These are phyloP conservation scores for Drosophila jambulina DNA, from an alignment of 1,140 invertebrate species.

Conservation along the genomic window DNA sequence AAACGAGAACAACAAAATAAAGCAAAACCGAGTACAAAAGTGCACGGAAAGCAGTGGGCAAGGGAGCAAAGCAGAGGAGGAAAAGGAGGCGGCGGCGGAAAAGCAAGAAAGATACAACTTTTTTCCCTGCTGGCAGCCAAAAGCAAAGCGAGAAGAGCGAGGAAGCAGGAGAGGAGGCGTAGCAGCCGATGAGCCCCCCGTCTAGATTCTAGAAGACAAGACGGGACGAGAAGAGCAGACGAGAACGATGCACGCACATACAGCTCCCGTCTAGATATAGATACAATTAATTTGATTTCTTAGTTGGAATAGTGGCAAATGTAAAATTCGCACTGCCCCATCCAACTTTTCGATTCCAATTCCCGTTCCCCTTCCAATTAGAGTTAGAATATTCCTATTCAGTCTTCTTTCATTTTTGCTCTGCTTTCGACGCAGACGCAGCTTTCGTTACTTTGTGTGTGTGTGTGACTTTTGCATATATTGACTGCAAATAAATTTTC, in stretches of 20 bases:
- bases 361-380: slow-evolving; percentile 37
- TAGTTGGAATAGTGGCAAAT: slow-evolving; percentile 54
- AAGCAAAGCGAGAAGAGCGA: slow-evolving; percentile 54
- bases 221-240: slow-evolving; percentile 49
- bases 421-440: slow-evolving; percentile 57
- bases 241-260: slow-evolving; percentile 62
- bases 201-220: slow-evolving; percentile 73
- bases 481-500: slow-evolving; percentile 80
- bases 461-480: slow-evolving; percentile 69
- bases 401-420: slow-evolving; percentile 37
- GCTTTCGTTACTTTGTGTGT: slow-evolving; percentile 47
- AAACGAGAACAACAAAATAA: slow-evolving; percentile 75
- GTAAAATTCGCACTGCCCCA: slow-evolving; percentile 37
- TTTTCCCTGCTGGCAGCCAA: slow-evolving; percentile 65
- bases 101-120: slow-evolving; percentile 72
- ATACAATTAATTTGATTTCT: slow-evolving; percentile 79
- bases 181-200: slow-evolving; percentile 42
- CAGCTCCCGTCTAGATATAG: slow-evolving; percentile 55
- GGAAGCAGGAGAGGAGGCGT: slow-evolving; percentile 22
- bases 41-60: slow-evolving; percentile 67
- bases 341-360: slow-evolving; percentile 1
- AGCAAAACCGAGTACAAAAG: slow-evolving; percentile 75
- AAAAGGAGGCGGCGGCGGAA: slow-evolving; percentile 31
- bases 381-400: slow-evolving; percentile 55
- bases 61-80: slow-evolving; percentile 54